Conservation (phyloP, 2,797 vertebrate genomes). For the Chelon labrosus region DNA sequence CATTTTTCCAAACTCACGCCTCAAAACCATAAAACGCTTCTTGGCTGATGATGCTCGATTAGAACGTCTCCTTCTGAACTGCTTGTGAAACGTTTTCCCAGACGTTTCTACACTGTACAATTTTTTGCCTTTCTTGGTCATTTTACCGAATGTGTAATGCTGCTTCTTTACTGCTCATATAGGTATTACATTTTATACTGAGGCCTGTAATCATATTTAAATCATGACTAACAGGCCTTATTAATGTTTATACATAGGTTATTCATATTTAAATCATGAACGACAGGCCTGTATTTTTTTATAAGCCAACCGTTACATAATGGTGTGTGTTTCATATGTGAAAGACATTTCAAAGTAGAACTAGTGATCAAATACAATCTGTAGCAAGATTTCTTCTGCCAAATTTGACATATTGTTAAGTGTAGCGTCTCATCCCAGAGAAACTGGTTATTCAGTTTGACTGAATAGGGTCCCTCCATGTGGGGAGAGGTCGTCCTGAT, state of each 20-base stretch:
- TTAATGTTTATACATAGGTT: constrained; percentile 78
- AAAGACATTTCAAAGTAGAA: constrained; percentile 37
- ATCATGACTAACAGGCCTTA: constrained; percentile 86
- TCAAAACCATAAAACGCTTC: constrained; percentile 56
- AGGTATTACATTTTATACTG: constrained; percentile 74
- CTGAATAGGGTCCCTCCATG: constrained; percentile 60
- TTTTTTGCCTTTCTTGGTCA: constrained; percentile 67
- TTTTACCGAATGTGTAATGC: constrained; percentile 67
- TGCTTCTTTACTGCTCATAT: constrained; percentile 74
- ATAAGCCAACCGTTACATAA: constrained; percentile 49
- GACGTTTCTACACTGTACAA: constrained; percentile 76
- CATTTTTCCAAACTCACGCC: constrained; percentile 62
- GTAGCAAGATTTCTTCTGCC: constrained; percentile 66
- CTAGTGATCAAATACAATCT: constrained; percentile 38
- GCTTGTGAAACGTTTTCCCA: constrained; percentile 65
- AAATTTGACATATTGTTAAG: constrained; percentile 45
- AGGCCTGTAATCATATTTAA: constrained; percentile 86
- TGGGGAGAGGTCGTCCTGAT: constrained; percentile 22
- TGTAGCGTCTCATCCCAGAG: constrained; percentile 55
- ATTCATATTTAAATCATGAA: constrained; percentile 87
- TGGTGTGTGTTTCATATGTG: constrained; percentile 46
- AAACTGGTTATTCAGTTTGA: constrained; percentile 50
- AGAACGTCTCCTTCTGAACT: constrained; percentile 53
- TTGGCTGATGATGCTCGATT: constrained; percentile 45
- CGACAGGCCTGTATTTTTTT: constrained; percentile 83